Evolutionary conservation across 2,888 invertebrate genomes (phyloP), one percentile per base, ranked within the genome.

Genomic region (Panzeria rudis): DNA sequence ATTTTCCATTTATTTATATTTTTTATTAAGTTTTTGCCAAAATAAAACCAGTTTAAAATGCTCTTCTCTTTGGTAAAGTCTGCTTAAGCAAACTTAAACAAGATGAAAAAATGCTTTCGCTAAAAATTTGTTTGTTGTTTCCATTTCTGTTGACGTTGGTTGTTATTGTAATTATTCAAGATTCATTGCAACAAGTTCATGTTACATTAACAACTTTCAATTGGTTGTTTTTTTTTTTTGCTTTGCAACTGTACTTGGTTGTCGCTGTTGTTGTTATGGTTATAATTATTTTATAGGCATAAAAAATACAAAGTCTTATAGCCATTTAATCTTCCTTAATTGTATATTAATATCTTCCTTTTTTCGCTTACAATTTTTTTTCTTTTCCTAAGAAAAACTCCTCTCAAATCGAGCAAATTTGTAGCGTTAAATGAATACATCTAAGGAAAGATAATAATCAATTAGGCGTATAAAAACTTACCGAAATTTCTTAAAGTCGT

Each of bases 191-290:
- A 86, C 89, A 91, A 91, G 90, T 90, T 91, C 91, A 91, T 91
- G 90, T 91, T 91, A 91, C 91, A 90, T 89, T 90, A 90, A 89
- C 90, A 91, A 90, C 88, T 87, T 86, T 86, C 86, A 84, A 80
- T 84, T 85, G 83, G 75, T 71, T 56, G 32, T 56, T 54, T 47
- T 38, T 61, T 38, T 69, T 20, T 17, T 11, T 17, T 38, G 54
- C 56, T 38, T 61, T 79, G 71, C 66, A 80, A 72, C 72, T 75
- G 35, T 44, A 71, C 64, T 69, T 78, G 54, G 38, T 56, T 6
- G 25, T 80, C 38, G n/a, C 29, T 38, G 50, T 52, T 61, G 62
- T 68, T 61, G 68, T 66, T 83, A 56, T 79, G 5, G 17, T 73
- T 73, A 13, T 41, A 59, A 47, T 56, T 11, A 72, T 17, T 47